phyloP scores from a whole-genome alignment of 2,113 vertebrate genomes.

The Grammomys surdaster region DNA sequence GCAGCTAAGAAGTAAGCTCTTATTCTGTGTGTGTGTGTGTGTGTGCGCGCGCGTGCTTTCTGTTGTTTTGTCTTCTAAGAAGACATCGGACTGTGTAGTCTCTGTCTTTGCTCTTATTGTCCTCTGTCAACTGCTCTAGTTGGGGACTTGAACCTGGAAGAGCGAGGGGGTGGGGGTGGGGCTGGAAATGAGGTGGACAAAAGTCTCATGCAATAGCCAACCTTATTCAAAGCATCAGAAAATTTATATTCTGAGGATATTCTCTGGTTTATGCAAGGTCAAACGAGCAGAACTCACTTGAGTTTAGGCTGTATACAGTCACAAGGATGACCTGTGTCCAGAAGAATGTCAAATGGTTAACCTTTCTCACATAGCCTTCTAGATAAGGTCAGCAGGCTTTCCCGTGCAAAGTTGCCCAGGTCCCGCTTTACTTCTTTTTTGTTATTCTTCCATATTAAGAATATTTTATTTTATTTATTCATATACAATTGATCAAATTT shows the following conservation, averaged over 20 bases:
- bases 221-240: neutral
- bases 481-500: neutral
- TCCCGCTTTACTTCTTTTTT: neutral
- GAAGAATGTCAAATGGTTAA: neutral
- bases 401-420: neutral
- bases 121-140: neutral
- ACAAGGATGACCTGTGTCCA: neutral
- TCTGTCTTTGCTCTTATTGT: neutral
- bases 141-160: neutral
- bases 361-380: neutral
- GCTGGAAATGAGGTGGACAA: neutral
- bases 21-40: neutral
- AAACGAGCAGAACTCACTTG: neutral
- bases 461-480: neutral
- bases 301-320: neutral
- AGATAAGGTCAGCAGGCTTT: neutral
- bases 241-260: neutral
- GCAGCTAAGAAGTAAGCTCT: slow-evolving; percentile 86
- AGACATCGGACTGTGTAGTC: neutral
- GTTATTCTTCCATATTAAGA: slow-evolving; percentile 3
- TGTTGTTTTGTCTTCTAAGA: neutral
- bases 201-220: neutral
- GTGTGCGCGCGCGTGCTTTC: neutral
- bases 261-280: neutral
- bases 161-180: neutral